Conservation (phyloP, 2,888 invertebrate genomes). For the Steinernema hermaphroditum region DNA sequence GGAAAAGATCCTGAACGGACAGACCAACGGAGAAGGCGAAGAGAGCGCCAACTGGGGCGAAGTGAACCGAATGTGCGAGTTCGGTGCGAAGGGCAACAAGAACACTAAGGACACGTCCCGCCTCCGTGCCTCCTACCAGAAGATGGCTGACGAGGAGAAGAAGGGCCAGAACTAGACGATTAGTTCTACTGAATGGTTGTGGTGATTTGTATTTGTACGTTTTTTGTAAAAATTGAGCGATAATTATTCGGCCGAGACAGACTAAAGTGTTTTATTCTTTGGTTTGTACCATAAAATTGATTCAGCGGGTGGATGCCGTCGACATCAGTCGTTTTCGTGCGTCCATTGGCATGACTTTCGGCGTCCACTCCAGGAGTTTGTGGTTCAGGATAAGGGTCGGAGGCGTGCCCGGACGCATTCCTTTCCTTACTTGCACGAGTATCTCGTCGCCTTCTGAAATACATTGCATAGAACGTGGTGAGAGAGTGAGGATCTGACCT, state of each 20-base stretch:
- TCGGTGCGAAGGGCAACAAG: background rate
- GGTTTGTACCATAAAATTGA: background rate
- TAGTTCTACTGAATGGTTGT: background rate
- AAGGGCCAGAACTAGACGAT: background rate
- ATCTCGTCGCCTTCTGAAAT: background rate
- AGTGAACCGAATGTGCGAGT: constrained; percentile 15
- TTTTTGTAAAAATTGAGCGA: background rate
- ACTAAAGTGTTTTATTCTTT: background rate
- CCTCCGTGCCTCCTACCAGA: constrained; percentile 10
- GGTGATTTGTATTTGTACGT: background rate
- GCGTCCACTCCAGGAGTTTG: too few relatives aligned
- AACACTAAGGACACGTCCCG: constrained; percentile 6
- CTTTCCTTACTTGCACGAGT: background rate
- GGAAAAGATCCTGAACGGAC: background rate
- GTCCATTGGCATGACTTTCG: too few relatives aligned
- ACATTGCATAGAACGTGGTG: background rate
- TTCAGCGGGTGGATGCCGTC: background rate
- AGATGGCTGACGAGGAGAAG: constrained; percentile 20
- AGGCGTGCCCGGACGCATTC: background rate
- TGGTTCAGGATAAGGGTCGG: background rate
- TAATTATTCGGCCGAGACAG: background rate
- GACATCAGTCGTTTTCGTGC: too few relatives aligned
- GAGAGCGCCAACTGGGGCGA: constrained; percentile 1
- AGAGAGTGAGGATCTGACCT: background rate
- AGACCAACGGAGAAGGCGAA: background rate